Evolutionary conservation across 1,140 invertebrate genomes (phyloP).

Genomic region (Ylistrum balloti): DNA sequence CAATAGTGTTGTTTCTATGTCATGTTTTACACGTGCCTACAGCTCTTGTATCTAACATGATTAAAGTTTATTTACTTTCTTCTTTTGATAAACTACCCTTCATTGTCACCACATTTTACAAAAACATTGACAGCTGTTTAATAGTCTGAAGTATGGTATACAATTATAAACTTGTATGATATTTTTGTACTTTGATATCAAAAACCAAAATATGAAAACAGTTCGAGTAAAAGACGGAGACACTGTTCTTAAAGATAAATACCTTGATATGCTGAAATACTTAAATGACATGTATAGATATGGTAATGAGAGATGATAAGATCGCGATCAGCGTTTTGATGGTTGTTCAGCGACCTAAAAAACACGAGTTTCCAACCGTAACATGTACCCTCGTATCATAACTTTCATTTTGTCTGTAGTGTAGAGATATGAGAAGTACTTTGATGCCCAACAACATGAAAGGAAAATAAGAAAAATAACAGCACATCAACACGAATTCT

Average conservation of each 20-base stretch:
- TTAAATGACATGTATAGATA: background rate
- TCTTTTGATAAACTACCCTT: no score
- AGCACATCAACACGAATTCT: no score
- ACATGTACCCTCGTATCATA: background rate
- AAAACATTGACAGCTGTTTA: no score
- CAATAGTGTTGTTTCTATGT: no score
- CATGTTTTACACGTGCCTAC: no score
- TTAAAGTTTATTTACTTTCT: no score
- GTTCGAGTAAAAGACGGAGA: background rate
- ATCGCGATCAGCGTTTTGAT: background rate
- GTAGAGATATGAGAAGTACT: background rate
- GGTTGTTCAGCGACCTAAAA: background rate
- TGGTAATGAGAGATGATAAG: background rate
- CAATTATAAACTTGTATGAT: no score
- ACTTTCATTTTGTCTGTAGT: background rate
- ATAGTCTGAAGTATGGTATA: no score
- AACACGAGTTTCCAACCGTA: background rate
- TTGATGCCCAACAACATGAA: background rate
- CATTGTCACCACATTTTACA: no score
- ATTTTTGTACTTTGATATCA: background rate
- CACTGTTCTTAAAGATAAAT: background rate
- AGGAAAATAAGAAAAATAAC: background rate
- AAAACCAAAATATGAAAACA: background rate
- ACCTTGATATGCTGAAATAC: background rate
- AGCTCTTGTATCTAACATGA: no score